phyloP scores from a whole-genome alignment of 2,113 vertebrate species.

The Centropristis striata region DNA sequence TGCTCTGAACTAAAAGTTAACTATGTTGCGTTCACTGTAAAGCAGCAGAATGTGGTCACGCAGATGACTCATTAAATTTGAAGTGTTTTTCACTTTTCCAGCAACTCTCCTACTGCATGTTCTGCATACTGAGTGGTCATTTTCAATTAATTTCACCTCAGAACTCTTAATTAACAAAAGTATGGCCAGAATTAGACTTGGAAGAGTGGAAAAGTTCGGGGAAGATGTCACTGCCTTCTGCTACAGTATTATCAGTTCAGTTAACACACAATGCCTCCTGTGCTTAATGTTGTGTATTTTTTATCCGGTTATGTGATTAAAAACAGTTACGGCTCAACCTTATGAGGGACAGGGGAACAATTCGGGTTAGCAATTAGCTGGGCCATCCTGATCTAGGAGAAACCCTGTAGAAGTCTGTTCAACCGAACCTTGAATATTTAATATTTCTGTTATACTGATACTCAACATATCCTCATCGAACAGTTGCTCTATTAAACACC shows the following conservation, averaged over 20 bases:
- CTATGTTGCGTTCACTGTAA: conserved; percentile 27
- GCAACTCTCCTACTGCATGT: conserved; percentile 14
- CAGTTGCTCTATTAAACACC: no score
- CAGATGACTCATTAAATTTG: conserved; percentile 51
- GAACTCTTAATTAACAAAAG: conserved; percentile 26
- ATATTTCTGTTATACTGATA: not conserved
- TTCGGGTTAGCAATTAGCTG: not conserved
- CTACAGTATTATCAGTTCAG: not conserved
- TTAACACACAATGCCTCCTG: not conserved
- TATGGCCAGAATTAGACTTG: not conserved
- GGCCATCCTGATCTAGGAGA: not conserved
- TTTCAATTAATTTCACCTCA: conserved; percentile 22
- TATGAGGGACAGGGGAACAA: not conserved
- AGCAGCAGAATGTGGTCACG: conserved; percentile 20
- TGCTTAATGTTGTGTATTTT: no score
- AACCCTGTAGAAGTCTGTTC: not conserved
- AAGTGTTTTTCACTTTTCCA: conserved; percentile 45
- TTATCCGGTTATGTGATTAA: no score
- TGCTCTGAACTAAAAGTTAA: conserved; percentile 32
- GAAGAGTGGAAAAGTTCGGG: not conserved
- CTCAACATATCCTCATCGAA: no score
- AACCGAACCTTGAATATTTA: not conserved
- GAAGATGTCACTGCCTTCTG: not conserved
- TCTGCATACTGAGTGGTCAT: conserved; percentile 26
- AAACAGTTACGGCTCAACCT: no score